A percentile compares a stretch with the other conserved stretches of the same genome.
Conservation (phyloP, 2,888 invertebrate genomes). For the Dermolepida albohirtum region DNA sequence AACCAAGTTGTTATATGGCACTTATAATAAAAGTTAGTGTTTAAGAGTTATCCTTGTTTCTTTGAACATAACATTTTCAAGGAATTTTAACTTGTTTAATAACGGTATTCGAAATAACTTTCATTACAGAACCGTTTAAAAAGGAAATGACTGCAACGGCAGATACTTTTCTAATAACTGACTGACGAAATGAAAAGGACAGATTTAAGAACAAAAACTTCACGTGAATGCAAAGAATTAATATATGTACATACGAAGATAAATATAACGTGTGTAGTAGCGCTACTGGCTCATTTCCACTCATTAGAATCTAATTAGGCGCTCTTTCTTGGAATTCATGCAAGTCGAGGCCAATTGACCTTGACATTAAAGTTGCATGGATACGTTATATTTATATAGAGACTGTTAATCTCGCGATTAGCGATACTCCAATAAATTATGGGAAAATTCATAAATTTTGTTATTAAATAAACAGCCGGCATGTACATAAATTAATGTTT, state of each 20-base stretch:
- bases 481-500: too few species aligned
- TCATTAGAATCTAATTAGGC: conserved; percentile 9
- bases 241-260: too few species aligned
- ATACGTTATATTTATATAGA: conserved; percentile 23
- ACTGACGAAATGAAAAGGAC: too few species aligned
- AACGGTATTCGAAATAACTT: conserved; percentile 2
- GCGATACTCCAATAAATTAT: not conserved
- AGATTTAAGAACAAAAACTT: too few species aligned
- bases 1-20: too few species aligned
- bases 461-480: not conserved
- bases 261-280: conserved; percentile 1
- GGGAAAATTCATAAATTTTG: conserved; percentile 4
- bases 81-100: conserved; percentile 11
- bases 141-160: not conserved
- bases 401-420: conserved; percentile 15
- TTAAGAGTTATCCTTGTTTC: too few species aligned
- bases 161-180: too few species aligned
- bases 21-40: too few species aligned
- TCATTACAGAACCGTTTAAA: not conserved
- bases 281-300: not conserved
- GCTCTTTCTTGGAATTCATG: conserved; percentile 26
- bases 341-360: conserved; percentile 34
- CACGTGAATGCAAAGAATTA: too few species aligned
- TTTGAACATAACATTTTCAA: too few species aligned
- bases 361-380: conserved; percentile 40